Base-by-base conservation (phyloP, 2,113 vertebrate species). In the Crotalus helleri region DNA sequence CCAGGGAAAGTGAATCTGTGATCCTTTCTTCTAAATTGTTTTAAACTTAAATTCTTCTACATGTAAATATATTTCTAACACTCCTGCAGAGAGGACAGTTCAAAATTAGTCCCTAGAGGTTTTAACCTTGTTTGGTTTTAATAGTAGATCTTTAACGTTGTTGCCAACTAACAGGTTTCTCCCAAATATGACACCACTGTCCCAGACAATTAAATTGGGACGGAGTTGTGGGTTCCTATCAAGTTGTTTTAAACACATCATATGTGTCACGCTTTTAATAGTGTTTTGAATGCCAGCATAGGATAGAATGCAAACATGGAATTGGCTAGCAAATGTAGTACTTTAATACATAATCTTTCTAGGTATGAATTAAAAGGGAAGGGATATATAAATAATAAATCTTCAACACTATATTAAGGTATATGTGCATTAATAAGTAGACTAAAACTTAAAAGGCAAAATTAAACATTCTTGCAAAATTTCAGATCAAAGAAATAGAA, bases 391-490 rank as follows among this genome's bases (percentile, higher is more conserved):
- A 49, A 57, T 12, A 17, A 58, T 2, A 21, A 49, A 12, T n/a
- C 24, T 26, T n/a, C 29, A 93, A 61, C 93, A 85, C 91, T 94
- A 91, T 59, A 29, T 54, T 93, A 85, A 92, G 88, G 58, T 92
- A 81, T 29, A 88, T 13, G 88, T 88, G 85, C 1, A 19, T 13
- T 0, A 44, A 55, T 87, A 6, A 26, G 29, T 49, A 0, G 13
- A 49, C 4, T 57, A 46, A 74, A 0, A 64, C 13, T 9, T 89
- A 53, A 33, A 55, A 19, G 58, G 19, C 46, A 8, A 4, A 44
- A 88, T 69, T 12, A n/a, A 33, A 23, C 33, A 92, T 89, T 81
- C 24, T 55, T 46, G n/a, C 91, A 23, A 81, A 24, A 11, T 39
- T 51, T 4, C 33, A n/a, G 2, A 8, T 54, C 13, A 39, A 3